Base-by-base conservation (phyloP, 1,140 invertebrate species). In the Drosophila sproati region DNA sequence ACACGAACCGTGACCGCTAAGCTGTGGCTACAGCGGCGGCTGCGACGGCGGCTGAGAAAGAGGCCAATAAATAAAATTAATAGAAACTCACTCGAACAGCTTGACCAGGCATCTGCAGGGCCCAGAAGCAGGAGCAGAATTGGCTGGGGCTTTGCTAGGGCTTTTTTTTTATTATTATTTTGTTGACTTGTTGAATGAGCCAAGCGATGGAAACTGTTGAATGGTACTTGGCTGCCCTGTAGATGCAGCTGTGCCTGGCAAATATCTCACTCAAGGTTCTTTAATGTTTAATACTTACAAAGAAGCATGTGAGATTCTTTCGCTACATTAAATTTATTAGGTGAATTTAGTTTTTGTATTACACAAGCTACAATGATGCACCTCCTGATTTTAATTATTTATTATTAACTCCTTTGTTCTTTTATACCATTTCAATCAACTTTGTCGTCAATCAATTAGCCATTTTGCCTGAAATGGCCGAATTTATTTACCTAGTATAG, bases 21-120 rank as follows among this genome's bases (percentile, higher is more conserved):
- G 61, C 57, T 50, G 66, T n/a, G 31, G 60, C 39, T 34, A 37
- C n/a, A 12, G 12, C 37, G 10, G 50, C 6, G 2, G 37, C 47
- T 39, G 31, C 28, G 50, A 7, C 52, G 20, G 29, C 39, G 39
- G 61, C 57, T 57, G 63, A 61, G 73, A 51, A 70, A 56, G 80
- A 60, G 80, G 80, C 85, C 83, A 88, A 88, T 88, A 88, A 88
- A 88, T 88, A 88, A 88, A 89, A 88, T 88, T 88, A 88, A 88
- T 88, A 80, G 85, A 66, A 88, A 83, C 77, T 66, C 80, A 83
- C 80, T 88, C 68, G 83, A 88, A 78, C 77, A 73, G 78, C 73
- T 88, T 82, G 85, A 80, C 83, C 83, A 73, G 54, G 10, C 59
- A 48, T 47, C 68, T 47, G 12, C 47, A 39, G 52, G 41, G 63